These are phyloP conservation scores for Tachysurus fulvidraco DNA, from an alignment of 2,113 vertebrate species.

Conservation along the genomic window DNA sequence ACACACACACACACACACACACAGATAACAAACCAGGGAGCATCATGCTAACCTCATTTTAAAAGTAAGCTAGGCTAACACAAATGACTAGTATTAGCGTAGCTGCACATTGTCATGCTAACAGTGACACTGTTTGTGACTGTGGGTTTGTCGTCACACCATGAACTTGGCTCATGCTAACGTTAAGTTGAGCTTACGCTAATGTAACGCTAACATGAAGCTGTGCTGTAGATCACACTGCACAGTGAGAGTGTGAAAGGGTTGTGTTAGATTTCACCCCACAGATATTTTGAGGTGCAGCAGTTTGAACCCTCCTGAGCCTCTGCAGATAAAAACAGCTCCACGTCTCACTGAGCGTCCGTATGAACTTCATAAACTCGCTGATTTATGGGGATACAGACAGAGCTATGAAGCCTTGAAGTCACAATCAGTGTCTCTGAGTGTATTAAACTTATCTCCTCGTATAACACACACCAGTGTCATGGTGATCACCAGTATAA, in stretches of 20 bases:
- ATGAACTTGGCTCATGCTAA: background rate
- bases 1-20: conserved; percentile 1
- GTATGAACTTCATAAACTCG: background rate
- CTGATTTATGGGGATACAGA: background rate
- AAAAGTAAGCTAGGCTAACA: background rate
- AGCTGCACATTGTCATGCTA: background rate
- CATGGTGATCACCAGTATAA: background rate
- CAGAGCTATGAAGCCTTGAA: background rate
- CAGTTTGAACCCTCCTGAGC: background rate
- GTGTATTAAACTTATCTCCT: background rate
- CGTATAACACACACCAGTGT: background rate
- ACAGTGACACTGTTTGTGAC: background rate
- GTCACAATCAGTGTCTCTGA: background rate
- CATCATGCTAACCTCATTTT: no score
- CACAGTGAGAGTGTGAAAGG: background rate
- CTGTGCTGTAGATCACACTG: background rate
- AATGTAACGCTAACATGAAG: background rate
- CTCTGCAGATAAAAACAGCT: conserved; percentile 14
- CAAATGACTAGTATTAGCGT: background rate
- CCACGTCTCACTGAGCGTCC: background rate
- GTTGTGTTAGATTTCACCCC: background rate
- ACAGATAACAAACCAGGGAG: background rate
- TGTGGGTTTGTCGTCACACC: background rate
- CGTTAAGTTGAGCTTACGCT: background rate
- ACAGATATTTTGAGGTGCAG: conserved; percentile 14